A percentile compares a stretch with the other conserved stretches of the same genome.
These are phyloP conservation scores for Murina feae DNA, from an alignment of 2,113 vertebrate species.

Conservation along the genomic window DNA sequence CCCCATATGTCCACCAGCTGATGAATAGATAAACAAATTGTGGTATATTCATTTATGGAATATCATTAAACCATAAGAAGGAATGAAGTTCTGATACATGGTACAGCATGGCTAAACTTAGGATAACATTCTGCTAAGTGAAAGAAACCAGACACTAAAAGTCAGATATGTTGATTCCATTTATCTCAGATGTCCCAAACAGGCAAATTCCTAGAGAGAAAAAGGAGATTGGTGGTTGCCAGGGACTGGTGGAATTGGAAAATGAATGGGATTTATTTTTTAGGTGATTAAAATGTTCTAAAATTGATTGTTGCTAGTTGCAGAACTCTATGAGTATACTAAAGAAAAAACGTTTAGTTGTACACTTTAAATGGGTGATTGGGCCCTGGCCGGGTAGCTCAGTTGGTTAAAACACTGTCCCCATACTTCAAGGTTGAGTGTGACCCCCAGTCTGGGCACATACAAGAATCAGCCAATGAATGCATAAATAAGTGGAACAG, in stretches of 20 bases:
- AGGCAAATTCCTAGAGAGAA: not conserved
- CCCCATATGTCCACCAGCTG: not conserved
- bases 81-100: not conserved
- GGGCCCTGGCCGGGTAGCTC: too few species aligned
- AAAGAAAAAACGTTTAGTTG: not conserved
- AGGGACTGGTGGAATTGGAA: not conserved
- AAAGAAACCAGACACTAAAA: not conserved
- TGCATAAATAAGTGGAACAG: too few species aligned
- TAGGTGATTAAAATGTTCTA: not conserved
- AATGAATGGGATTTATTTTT: not conserved
- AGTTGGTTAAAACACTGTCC: too few species aligned
- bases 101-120: not conserved
- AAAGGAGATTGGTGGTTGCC: not conserved
- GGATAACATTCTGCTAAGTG: not conserved
- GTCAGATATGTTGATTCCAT: not conserved
- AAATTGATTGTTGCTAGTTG: not conserved
- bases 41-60: not conserved
- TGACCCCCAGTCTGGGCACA: too few species aligned
- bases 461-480: too few species aligned
- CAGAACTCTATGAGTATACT: not conserved
- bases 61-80: not conserved
- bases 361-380: not conserved
- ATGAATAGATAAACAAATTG: not conserved
- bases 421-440: too few species aligned
- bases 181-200: not conserved